Evolutionary conservation across 2,113 vertebrate genomes (phyloP), one percentile per base, ranked within the genome.

Genomic region (Fregetta grallaria): DNA sequence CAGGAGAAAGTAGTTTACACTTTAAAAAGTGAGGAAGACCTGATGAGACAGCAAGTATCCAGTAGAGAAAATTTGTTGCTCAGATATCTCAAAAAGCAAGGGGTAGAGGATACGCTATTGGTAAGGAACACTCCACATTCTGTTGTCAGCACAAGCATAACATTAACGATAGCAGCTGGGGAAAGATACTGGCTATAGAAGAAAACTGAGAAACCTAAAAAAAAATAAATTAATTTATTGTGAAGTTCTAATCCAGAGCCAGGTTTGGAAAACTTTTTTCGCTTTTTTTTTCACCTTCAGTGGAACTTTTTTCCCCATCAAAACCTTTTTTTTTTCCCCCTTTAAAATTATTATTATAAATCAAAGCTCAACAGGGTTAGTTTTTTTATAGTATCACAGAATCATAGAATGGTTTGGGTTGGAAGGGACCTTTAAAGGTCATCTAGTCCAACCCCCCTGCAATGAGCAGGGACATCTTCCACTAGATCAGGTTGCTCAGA

Each of bases 11-110:
- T 26, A 87, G 80, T 86, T 94, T 93, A 73, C 59, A 61, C 93
- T 91, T 92, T 40, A 74, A 76, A 96, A 96, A 72, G 62, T 20
- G 17, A 84, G 20, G 20, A 96, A 88, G 81, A 96, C 40, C 13
- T 95, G 86, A 97, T 97, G 93, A 97, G 84, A 74, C 67, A 96
- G 93, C 83, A 97, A 92, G 59, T 84, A 94, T 77, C 42, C 23
- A 50, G 22, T 44, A 61, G 9, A 93, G 55, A 87, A 94, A 88
- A 92, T 74, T 67, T 20, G 3, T 77, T 86, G 67, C 44, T 90
- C 38, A 72, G 88, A 34, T 2, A 26, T 59, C 23, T 86, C 40
- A 74, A 88, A 86, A 86, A 78, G 30, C 22, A 95, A 74, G n/a
- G 38, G 1, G 0, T 10, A 94, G n/a, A 88, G 38, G 26, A 42